Evolutionary conservation across 2,888 invertebrate species (phyloP).

Genomic region (Ellobium chinense): DNA sequence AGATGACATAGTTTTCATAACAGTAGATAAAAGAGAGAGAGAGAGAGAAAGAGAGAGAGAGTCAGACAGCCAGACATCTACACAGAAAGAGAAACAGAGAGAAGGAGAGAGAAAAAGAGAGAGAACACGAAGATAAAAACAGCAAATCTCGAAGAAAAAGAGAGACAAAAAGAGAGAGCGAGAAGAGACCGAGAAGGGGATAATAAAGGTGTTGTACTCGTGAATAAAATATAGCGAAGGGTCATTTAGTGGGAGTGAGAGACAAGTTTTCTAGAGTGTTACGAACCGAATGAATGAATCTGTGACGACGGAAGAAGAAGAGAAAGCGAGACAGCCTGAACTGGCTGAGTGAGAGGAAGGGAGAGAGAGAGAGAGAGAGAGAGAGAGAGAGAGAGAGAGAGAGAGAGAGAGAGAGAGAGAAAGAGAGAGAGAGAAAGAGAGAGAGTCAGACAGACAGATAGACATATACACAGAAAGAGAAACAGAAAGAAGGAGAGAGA

Average conservation of each 20-base stretch:
- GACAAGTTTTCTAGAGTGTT: too few relatives aligned
- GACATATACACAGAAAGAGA: slow-evolving; percentile 6
- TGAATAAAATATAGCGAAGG: too few relatives aligned
- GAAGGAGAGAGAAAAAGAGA: not conserved
- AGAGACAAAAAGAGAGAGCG: not conserved
- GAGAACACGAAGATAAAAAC: not conserved
- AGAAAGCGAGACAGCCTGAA: not conserved
- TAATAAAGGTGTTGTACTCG: too few relatives aligned
- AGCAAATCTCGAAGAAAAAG: not conserved
- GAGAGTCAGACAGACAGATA: slow-evolving; percentile 3
- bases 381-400: not conserved
- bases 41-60: slow-evolving; percentile 4
- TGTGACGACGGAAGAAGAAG: not conserved
- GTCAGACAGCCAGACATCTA: not conserved
- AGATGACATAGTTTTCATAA: too few relatives aligned
- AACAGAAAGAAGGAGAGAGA: not conserved
- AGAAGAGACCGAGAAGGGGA: too few relatives aligned
- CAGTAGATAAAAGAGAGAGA: not conserved
- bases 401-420: slow-evolving; percentile 18
- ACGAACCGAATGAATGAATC: too few relatives aligned
- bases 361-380: not conserved
- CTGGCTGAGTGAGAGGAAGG: not conserved
- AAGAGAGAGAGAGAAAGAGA: slow-evolving; percentile 13
- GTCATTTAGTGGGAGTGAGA: too few relatives aligned
- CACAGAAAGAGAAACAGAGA: slow-evolving; percentile 2